A percentile compares a stretch with the other conserved stretches of the same genome.
Conservation (phyloP, 2,113 vertebrate genomes). For the Pleuronectes platessa region DNA sequence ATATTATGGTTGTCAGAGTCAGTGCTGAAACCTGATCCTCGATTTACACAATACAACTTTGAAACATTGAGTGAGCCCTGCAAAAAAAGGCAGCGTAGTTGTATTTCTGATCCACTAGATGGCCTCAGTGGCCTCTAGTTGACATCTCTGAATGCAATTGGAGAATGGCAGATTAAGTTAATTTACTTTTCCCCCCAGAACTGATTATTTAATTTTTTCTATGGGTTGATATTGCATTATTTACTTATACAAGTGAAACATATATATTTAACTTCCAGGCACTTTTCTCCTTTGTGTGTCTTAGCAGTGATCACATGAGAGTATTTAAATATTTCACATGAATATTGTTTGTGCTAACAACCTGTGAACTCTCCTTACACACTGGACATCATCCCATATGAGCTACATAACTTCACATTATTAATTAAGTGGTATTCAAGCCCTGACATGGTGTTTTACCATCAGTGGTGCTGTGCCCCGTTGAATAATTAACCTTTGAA, state of each 20-base stretch:
- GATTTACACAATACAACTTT: background rate
- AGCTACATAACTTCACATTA: background rate
- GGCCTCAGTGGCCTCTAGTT: slow-evolving; percentile 71
- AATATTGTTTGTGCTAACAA: background rate
- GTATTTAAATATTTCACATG: background rate
- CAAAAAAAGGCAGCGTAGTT: background rate
- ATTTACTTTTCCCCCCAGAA: background rate
- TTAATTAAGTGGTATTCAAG: background rate
- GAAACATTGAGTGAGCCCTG: no score
- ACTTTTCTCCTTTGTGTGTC: background rate
- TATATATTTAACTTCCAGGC: background rate
- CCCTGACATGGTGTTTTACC: background rate
- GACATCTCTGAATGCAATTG: background rate
- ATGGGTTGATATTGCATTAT: background rate
- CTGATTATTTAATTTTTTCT: background rate
- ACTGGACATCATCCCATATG: background rate
- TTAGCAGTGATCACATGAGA: background rate
- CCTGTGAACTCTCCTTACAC: background rate
- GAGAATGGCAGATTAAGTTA: background rate
- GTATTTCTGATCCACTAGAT: slow-evolving; percentile 69
- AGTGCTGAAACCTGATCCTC: background rate
- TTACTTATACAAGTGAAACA: background rate
- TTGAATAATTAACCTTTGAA: background rate
- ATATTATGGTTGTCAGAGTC: background rate
- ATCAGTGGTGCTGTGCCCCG: background rate